Conservation (phyloP, 2,113 vertebrate genomes). For the Noturus placidus region DNA sequence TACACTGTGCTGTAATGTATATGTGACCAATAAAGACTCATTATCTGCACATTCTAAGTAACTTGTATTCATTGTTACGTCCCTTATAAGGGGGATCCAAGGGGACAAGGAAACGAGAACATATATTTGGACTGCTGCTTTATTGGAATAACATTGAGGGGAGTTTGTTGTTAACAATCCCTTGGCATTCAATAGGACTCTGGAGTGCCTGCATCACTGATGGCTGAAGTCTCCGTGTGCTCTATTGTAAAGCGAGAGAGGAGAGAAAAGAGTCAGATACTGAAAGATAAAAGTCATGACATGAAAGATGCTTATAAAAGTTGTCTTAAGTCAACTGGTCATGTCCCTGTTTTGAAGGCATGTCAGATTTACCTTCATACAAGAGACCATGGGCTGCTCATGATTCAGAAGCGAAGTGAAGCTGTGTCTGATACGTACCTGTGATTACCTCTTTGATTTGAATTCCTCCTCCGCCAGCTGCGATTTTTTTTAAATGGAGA, state of each 20-base stretch:
- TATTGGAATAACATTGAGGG: conserved; percentile 31
- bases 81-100: neutral
- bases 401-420: neutral
- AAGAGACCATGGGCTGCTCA: neutral
- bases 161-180: neutral
- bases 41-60: neutral
- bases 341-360: neutral
- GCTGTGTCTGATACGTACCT: conserved; percentile 35
- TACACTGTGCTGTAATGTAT: too few relatives aligned
- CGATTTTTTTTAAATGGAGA: neutral
- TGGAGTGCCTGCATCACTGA: conserved; percentile 53
- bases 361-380: too few relatives aligned
- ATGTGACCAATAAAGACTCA: too few relatives aligned
- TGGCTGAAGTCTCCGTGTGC: conserved; percentile 54
- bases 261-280: conserved; percentile 10
- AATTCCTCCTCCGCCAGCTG: conserved; percentile 49
- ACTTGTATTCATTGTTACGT: neutral
- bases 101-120: neutral
- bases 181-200: conserved; percentile 40
- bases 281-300: neutral
- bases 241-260: conserved; percentile 31
- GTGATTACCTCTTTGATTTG: conserved; percentile 55
- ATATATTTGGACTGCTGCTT: conserved; percentile 31
- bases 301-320: neutral
- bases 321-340: neutral